Conservation (phyloP, 2,113 vertebrate species). For the Chloropsis cyanopogon region DNA sequence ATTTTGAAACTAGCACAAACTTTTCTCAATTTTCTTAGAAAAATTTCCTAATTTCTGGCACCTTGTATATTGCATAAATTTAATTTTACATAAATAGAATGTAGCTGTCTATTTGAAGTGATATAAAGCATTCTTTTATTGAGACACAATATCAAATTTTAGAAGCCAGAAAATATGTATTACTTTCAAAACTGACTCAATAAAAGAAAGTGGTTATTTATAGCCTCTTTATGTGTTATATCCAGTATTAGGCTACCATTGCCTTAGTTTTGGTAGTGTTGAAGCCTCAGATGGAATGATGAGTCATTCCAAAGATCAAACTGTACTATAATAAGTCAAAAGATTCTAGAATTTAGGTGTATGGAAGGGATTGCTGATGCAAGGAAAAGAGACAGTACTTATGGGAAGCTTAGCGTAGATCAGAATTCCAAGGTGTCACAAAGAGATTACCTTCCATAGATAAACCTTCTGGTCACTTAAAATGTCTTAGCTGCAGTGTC, state of each 20-base stretch:
- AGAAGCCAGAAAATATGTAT: neutral
- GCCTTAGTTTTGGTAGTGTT: neutral
- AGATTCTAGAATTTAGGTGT: neutral
- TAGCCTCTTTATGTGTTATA: neutral
- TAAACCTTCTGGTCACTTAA: neutral
- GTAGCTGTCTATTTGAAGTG: neutral
- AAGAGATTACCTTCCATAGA: neutral
- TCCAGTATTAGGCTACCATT: neutral
- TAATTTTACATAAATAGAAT: neutral
- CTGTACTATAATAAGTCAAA: neutral
- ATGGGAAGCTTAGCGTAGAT: neutral
- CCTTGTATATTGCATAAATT: neutral
- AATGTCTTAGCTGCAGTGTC: neutral
- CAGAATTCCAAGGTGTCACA: neutral
- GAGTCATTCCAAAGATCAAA: neutral
- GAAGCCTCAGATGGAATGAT: neutral
- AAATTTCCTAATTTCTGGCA: neutral
- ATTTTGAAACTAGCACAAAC: neutral
- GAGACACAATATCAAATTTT: neutral
- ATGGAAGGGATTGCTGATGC: neutral
- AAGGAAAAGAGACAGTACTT: neutral
- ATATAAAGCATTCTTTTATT: neutral
- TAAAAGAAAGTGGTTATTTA: neutral
- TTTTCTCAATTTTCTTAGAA: neutral
- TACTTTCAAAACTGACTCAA: neutral